phyloP scores from a whole-genome alignment of 2,113 vertebrate species.

The Promerops cafer region DNA sequence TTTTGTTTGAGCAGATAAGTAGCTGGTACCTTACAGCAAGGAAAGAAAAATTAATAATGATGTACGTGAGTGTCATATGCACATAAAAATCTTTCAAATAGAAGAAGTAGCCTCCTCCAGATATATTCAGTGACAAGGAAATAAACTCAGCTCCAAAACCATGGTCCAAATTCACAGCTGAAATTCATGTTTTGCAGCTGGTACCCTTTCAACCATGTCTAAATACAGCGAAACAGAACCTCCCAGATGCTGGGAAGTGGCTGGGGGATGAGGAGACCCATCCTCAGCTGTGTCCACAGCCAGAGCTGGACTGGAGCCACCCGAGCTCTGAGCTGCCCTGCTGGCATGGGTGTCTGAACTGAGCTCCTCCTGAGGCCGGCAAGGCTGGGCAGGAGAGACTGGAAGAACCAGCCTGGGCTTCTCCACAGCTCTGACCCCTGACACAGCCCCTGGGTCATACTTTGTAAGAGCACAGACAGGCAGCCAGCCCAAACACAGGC shows the following conservation, averaged over 20 bases:
- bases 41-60: not conserved
- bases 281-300: not conserved
- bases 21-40: not conserved
- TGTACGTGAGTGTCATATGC: not conserved
- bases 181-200: not conserved
- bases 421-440: not conserved
- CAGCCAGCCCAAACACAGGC: not conserved
- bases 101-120: not conserved
- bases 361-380: accelerated
- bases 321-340: not conserved
- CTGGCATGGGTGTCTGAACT: accelerated
- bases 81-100: not conserved
- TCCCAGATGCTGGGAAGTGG: not conserved
- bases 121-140: not conserved
- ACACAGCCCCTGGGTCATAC: not conserved
- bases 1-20: not conserved
- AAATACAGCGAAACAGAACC: not conserved
- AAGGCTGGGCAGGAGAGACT: not conserved
- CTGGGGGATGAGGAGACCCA: not conserved
- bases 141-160: not conserved
- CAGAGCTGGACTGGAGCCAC: not conserved
- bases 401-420: not conserved
- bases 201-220: not conserved
- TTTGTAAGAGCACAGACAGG: accelerated
- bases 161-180: not conserved